Base-by-base conservation (phyloP, 2,888 invertebrate genomes). In the Acleris emargana region DNA sequence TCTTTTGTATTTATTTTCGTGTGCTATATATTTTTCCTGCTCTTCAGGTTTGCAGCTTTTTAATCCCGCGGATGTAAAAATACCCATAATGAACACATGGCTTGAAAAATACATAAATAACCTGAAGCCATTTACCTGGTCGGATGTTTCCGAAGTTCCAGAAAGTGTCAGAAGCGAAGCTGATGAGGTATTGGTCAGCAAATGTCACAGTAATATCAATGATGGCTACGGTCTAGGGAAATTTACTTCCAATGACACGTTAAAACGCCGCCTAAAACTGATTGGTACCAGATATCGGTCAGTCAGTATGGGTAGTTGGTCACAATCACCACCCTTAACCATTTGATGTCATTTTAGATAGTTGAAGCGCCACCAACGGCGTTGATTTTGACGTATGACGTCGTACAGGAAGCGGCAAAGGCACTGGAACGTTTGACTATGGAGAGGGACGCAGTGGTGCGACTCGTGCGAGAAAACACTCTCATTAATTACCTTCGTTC, bases 401-500 rank as follows among this genome's bases (percentile, higher is more conserved):
- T 38, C 18, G 64, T 66, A 1, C 28, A 11, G 28, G 43, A 60
- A 17, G 60, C 60, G 5, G 55, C 51, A 5, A 28, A 16, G 13
- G 43, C 42, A 17, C 18, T 66, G 51, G 32, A 7, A 49, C 43
- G 57, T 22, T 38, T 50, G 13, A 13, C 38, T 38, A 0, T 38
- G 38, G 38, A 38, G 4, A 13, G 13, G 38, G 13, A 38, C 54
- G 7, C 42, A 2, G 47, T 47, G 9, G 45, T 32, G 5, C 32
- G 60, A 2, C 38, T 47, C 16, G 45, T 32, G 5, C 32, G 60
- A 17, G 64, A 60, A 4, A 55, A 60, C 22, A 66, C 64, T 20
- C 60, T 66, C 18, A 45, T 66, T 20, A 66, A 66, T 16, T 50
- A 55, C n/a, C 55, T 66, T 1, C 64, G 64, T 25, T 66, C 64